Percentiles rank a stretch among this genome's conserved stretches.
Evolutionary conservation across 2,888 invertebrate genomes (phyloP).

Genomic region (Nephrotoma guestfalica): DNA sequence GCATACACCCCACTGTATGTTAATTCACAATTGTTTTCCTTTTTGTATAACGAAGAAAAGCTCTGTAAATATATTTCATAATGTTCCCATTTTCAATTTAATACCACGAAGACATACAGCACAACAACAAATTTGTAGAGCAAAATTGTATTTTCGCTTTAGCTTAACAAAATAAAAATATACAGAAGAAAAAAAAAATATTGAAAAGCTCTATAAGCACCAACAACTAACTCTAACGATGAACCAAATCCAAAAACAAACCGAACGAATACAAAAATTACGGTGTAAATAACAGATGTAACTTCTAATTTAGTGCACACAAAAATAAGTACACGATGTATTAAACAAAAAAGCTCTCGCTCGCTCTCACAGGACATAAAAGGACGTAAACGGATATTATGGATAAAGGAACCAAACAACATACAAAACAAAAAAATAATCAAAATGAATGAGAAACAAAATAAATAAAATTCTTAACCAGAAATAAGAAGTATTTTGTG

Average conservation of each 20-base stretch:
- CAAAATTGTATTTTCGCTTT: neutral
- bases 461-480: conserved; percentile 1
- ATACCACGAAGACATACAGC: neutral
- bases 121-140: neutral
- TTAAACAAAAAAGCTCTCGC: neutral
- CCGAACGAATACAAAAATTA: neutral
- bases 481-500: neutral
- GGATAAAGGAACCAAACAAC: neutral
- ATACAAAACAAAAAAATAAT: neutral
- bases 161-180: neutral
- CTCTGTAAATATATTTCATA: neutral
- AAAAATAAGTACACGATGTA: neutral
- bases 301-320: conserved; percentile 6
- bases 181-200: too few species aligned
- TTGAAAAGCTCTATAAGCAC: neutral
- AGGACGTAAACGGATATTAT: neutral
- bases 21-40: neutral
- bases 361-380: conserved; percentile 1
- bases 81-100: neutral
- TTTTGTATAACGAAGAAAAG: neutral
- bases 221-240: neutral
- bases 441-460: conserved; percentile 4
- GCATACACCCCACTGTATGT: neutral
- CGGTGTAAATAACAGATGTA: conserved; percentile 6
- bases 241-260: neutral